phyloP scores from a whole-genome alignment of 1,140 invertebrate species.

The Eubasilissa regina region DNA sequence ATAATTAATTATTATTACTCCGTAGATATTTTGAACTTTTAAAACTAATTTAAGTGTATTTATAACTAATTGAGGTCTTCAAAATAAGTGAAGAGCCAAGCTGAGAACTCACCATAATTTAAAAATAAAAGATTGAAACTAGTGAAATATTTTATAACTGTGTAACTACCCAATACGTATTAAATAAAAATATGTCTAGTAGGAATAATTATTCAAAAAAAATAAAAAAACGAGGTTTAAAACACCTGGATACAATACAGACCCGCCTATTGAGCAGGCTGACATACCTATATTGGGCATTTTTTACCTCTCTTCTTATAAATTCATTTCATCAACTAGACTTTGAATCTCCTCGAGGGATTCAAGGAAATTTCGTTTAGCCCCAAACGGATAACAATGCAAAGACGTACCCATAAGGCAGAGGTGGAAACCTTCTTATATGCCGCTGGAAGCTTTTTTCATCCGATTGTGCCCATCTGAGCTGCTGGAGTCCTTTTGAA shows the following conservation, averaged over 20 bases:
- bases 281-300: background rate
- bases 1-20: no score
- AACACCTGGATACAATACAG: conserved; percentile 24
- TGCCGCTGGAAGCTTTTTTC: conserved; percentile 4
- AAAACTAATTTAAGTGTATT: no score
- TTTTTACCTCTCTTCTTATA: conserved; percentile 32
- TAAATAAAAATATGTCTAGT: background rate
- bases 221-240: background rate
- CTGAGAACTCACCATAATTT: background rate
- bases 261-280: conserved; percentile 26
- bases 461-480: background rate
- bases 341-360: conserved; percentile 43
- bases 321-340: conserved; percentile 44
- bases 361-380: conserved; percentile 26
- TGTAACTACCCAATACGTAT: background rate
- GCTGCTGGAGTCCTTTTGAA: conserved; percentile 4
- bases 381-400: conserved; percentile 40
- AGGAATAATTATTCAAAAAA: background rate
- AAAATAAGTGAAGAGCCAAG: background rate
- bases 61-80: no score
- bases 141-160: background rate
- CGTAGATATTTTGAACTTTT: no score
- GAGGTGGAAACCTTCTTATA: conserved; percentile 27
- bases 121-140: background rate
- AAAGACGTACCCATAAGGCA: conserved; percentile 1